Conservation (phyloP, 37 sponge, comb jelly and placozoan genomes). For the Theonella swinhoei region DNA sequence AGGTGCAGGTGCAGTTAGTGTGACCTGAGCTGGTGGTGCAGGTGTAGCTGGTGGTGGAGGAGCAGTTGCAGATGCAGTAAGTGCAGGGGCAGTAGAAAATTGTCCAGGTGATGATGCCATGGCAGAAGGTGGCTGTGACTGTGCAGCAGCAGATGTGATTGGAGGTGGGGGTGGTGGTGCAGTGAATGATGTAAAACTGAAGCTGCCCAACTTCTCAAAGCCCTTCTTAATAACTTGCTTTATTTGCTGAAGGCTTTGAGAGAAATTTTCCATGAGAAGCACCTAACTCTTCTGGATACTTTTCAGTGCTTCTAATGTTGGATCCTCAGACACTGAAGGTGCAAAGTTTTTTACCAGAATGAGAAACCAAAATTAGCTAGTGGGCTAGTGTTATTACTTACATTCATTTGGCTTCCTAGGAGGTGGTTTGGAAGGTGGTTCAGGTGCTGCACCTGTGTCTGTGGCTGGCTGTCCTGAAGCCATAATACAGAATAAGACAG, state of each 20-base stretch:
- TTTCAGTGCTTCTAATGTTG: background rate
- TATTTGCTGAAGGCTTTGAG: background rate
- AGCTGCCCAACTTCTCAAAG: background rate
- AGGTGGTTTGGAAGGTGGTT: background rate
- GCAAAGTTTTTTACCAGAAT: background rate
- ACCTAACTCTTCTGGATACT: background rate
- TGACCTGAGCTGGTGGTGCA: too few relatives aligned
- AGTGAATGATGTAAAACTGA: background rate
- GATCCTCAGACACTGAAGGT: background rate
- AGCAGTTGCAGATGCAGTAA: too few relatives aligned
- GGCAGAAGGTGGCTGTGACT: too few relatives aligned
- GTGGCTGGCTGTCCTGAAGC: background rate
- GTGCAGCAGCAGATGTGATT: background rate
- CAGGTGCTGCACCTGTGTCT: background rate
- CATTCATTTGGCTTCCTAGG: background rate
- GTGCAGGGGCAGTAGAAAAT: too few relatives aligned
- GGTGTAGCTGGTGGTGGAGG: too few relatives aligned
- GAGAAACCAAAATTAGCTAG: background rate
- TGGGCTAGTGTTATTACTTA: background rate
- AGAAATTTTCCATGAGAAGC: background rate
- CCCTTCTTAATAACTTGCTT: background rate
- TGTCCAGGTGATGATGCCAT: too few relatives aligned
- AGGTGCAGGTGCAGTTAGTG: too few relatives aligned
- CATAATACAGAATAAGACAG: background rate
- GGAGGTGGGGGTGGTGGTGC: background rate